A percentile compares a stretch with the other conserved stretches of the same genome.
Evolutionary conservation across 2,888 invertebrate genomes (phyloP).

Genomic region (Microplitis deprimator): DNA sequence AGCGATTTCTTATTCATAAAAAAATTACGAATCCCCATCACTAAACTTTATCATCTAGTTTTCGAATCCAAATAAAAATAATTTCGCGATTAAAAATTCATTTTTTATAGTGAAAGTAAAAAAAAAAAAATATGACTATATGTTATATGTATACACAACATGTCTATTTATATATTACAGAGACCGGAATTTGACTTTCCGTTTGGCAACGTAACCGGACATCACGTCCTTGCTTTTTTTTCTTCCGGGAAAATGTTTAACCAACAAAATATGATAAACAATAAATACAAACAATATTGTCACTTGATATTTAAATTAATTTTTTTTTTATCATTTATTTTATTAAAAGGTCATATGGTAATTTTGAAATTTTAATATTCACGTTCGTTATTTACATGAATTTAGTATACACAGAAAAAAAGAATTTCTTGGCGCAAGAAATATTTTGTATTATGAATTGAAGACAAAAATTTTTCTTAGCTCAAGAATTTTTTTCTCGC

Average conservation of each 20-base stretch:
- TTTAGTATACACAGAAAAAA: too few species aligned
- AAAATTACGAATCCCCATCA: background rate
- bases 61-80: background rate
- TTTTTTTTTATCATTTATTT: background rate
- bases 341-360: background rate
- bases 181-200: slow-evolving; percentile 60
- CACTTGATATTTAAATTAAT: background rate
- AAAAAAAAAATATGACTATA: slow-evolving; percentile 13
- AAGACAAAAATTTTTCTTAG: too few species aligned
- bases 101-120: background rate
- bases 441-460: too few species aligned
- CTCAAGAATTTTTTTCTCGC: too few species aligned
- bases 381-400: background rate
- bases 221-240: slow-evolving; percentile 21
- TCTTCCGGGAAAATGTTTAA: slow-evolving; percentile 7
- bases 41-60: too few species aligned
- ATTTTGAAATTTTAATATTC: background rate
- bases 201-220: slow-evolving; percentile 43
- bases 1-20: background rate
- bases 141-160: slow-evolving; percentile 43
- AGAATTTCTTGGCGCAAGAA: too few species aligned
- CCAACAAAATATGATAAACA: background rate
- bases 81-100: background rate
- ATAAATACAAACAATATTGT: background rate
- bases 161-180: slow-evolving; percentile 57